Percentiles rank a stretch among this genome's conserved stretches.
These are phyloP conservation scores for Scolopax rusticola DNA, from an alignment of 2,797 vertebrate species.

Conservation along the genomic window DNA sequence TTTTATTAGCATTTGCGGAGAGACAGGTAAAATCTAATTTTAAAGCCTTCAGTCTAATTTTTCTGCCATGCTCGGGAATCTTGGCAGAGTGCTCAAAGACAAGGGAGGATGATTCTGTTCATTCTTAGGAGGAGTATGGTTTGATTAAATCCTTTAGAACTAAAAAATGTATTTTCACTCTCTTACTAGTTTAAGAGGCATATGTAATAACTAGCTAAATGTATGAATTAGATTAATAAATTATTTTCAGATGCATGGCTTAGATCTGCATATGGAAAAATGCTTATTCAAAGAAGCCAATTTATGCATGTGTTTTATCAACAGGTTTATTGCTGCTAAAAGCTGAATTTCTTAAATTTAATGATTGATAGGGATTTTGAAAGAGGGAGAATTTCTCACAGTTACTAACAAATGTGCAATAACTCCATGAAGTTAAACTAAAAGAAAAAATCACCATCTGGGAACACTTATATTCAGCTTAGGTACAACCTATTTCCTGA, in stretches of 20 bases:
- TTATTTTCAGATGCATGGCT: background rate
- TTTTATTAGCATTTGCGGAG: slow-evolving; percentile 6
- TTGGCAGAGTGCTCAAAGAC: background rate
- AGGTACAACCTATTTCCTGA: background rate
- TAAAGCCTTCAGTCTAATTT: background rate
- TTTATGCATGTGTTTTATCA: background rate
- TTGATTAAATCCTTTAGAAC: background rate
- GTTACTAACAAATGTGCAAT: background rate
- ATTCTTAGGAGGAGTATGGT: background rate
- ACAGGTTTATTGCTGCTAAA: background rate
- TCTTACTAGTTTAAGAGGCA: background rate
- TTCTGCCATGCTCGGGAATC: background rate
- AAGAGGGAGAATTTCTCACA: background rate
- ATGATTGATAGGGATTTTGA: background rate
- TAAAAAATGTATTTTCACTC: background rate
- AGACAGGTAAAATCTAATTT: slow-evolving; percentile 26
- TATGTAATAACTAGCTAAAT: background rate
- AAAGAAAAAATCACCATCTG: background rate
- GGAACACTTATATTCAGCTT: background rate
- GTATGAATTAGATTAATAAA: background rate
- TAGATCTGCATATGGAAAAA: background rate
- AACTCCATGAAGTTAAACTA: background rate
- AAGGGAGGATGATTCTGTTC: background rate
- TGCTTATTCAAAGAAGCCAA: background rate
- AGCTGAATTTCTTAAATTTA: background rate